Base-by-base conservation (phyloP, 1,140 invertebrate genomes). In the Megalopta genalis region DNA sequence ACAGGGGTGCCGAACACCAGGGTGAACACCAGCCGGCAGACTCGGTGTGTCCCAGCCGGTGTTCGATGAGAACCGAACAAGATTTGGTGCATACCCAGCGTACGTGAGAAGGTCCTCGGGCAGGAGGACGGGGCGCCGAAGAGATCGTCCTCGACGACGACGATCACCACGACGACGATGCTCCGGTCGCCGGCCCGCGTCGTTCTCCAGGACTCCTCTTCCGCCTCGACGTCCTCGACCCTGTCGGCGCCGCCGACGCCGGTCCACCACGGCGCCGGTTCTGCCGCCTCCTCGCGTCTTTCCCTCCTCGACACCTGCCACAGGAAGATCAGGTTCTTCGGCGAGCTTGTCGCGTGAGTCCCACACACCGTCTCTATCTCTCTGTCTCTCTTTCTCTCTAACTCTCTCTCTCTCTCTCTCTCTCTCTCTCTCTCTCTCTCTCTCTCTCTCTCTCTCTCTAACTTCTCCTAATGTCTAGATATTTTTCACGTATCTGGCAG, bases 281-380 rank as follows among this genome's bases (percentile, higher is more conserved):
- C 86, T 21, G 71, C 21, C 65, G 75, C 77, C 54, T 90, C 88
- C 63, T 92, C 94, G 82, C 92, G 95, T 69, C 93, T 94, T 59
- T 95, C 95, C 32, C 92, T 96, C 42, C 94, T 95, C 89, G 95
- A 95, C 91, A 95, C 95, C 87, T 95, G 95, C 90, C 95, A 96
- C 92, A 94, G 95, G 90, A 95, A 95, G 93, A 95, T 96, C 83
- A 93, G 95, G 77, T 93, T 95, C 84, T 93, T 96, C 81, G 95
- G 95, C 87, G 95, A 95, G 82, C 93, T 96, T 87, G 95, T 96
- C 87, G 95, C 95, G 95, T 96, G 94, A 95, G 95, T 95, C 81
- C 84, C 74, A 52, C 49, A 52, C 49, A 52, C 49, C 14, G 10
- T 46, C 10, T 46, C 9, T 46, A 10, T 46, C 42, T 46, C 9